Conservation (phyloP, 53 echinoderm and acorn worm genomes). For the Crossaster papposus region DNA sequence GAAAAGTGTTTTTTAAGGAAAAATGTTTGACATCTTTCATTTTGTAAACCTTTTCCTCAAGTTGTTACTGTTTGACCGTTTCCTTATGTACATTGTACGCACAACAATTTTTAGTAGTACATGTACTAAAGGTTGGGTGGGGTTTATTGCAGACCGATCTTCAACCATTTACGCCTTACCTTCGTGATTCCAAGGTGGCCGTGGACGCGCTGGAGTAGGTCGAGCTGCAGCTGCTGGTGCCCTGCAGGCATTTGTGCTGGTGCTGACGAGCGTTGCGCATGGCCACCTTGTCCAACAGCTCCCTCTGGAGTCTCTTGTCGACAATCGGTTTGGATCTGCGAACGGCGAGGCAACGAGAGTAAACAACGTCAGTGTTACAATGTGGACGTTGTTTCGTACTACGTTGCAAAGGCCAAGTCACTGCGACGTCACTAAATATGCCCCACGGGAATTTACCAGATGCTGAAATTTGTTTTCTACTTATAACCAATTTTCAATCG, state of each 20-base stretch:
- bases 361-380: neutral
- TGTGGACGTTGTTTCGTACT: too few relatives aligned
- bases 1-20: too few relatives aligned
- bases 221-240: slow-evolving; percentile 5
- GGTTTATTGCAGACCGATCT: too few relatives aligned
- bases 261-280: slow-evolving; percentile 63
- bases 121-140: too few relatives aligned
- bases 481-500: neutral
- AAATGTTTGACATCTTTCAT: too few relatives aligned
- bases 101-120: too few relatives aligned
- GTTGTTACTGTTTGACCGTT: too few relatives aligned
- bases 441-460: neutral
- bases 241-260: slow-evolving; percentile 28
- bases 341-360: neutral
- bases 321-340: slow-evolving; percentile 43
- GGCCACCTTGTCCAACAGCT: slow-evolving; percentile 73
- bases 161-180: neutral
- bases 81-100: too few relatives aligned
- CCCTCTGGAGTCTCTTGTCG: slow-evolving; percentile 61
- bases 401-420: neutral
- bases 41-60: too few relatives aligned
- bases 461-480: neutral
- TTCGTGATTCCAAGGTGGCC: slow-evolving; percentile 12
- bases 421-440: too few relatives aligned
- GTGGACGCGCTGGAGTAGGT: slow-evolving; percentile 42